phyloP scores from a whole-genome alignment of 1,140 invertebrate genomes.

The Portunus trituberculatus region DNA sequence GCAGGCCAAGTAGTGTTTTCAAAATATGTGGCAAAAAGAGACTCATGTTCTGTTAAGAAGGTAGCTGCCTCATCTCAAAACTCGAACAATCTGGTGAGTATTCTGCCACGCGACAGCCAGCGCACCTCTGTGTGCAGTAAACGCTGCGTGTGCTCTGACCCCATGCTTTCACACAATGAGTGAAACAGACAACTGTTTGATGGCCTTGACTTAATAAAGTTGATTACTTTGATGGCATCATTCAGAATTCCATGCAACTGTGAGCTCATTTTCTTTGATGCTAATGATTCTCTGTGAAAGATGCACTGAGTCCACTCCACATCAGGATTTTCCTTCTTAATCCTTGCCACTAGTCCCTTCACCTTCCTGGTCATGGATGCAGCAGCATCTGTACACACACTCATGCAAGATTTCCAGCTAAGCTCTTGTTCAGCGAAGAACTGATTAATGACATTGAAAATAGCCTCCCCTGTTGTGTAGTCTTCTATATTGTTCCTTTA shows the following conservation, averaged over 20 bases:
- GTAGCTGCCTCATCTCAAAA: neutral
- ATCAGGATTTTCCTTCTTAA: no score
- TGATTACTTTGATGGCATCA: no score
- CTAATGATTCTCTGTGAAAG: slow-evolving; percentile 46
- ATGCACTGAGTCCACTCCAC: slow-evolving; percentile 55
- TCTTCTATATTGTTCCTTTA: neutral
- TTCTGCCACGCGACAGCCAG: slow-evolving; percentile 21
- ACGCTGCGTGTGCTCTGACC: neutral
- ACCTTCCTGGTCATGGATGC: no score
- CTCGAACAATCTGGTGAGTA: slow-evolving; percentile 33
- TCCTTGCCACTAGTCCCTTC: no score
- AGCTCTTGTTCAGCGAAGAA: no score
- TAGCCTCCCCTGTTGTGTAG: neutral
- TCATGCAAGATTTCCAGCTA: no score
- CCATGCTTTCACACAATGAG: no score
- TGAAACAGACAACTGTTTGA: neutral
- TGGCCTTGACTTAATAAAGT: slow-evolving; percentile 51
- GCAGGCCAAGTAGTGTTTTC: slow-evolving; percentile 15
- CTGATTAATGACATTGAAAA: no score
- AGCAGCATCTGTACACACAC: no score
- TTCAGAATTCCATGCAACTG: no score
- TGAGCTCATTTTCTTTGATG: no score
- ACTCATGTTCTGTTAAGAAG: slow-evolving; percentile 52
- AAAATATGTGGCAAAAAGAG: slow-evolving; percentile 52
- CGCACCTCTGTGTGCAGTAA: slow-evolving; percentile 14